phyloP scores from a whole-genome alignment of 2,888 invertebrate species.

The Sphaerophoria taeniata region DNA sequence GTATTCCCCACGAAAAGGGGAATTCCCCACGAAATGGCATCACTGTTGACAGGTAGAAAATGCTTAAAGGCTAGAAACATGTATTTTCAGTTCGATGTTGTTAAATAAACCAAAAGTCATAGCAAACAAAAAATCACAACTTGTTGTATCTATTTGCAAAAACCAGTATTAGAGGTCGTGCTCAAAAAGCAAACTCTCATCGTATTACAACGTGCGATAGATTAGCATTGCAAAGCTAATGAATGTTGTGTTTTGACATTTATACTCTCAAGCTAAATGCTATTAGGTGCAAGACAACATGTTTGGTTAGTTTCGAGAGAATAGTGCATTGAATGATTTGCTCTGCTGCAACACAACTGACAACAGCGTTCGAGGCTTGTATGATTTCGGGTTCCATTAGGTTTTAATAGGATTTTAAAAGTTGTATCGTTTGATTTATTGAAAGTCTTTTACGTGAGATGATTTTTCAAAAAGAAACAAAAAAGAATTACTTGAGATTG shows the following conservation, averaged over 20 bases:
- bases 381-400: constrained; percentile 13
- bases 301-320: constrained; percentile 34
- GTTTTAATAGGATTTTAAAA: constrained; percentile 42
- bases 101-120: too few species aligned
- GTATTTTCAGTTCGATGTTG: too few species aligned
- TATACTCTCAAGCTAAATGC: constrained; percentile 30
- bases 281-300: constrained; percentile 38
- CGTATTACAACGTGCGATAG: constrained; percentile 43
- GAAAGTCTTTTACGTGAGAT: constrained; percentile 9
- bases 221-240: constrained; percentile 63
- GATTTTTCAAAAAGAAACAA: constrained; percentile 4
- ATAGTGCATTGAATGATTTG: constrained; percentile 26
- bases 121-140: constrained; percentile 21
- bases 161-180: constrained; percentile 59
- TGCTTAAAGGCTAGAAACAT: too few species aligned
- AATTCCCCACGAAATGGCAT: too few species aligned
- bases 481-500: neutral
- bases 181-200: constrained; percentile 43
- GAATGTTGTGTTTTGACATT: constrained; percentile 66
- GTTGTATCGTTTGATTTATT: constrained; percentile 43
- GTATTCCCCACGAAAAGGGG: too few species aligned
- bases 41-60: neutral
- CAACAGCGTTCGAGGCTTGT: constrained; percentile 7
- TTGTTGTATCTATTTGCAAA: constrained; percentile 29
- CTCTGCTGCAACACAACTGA: constrained; percentile 22